Evolutionary conservation across 2,797 vertebrate species (phyloP), one percentile per base, ranked within the genome.

Genomic region (Amblyraja radiata): DNA sequence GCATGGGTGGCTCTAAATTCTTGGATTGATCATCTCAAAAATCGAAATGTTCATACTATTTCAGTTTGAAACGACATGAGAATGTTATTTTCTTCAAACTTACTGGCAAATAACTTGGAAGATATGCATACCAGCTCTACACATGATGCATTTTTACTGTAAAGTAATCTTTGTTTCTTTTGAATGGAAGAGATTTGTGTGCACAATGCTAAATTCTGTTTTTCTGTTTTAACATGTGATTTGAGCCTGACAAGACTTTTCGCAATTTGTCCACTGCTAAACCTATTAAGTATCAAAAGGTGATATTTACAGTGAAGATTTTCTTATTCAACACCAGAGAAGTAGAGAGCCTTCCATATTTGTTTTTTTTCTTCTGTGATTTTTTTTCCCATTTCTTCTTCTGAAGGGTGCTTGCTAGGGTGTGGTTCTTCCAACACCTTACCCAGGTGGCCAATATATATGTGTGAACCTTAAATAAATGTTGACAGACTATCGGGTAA

Each of bases 181-280:
- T 86, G 28, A n/a, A n/a, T 13, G 58, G 58, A 86, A 84, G 54
- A 61, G 9, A 84, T n/a, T 84, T 11, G 28, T 6, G n/a, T 63
- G n/a, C 63, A 63, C 0, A 1, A 14, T 63, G 25, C 81, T 63
- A 61, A 61, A 2, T 16, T 46, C 79, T 81, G 18, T 83, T 58
- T 61, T 84, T 54, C 54, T 84, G 54, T 84, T 84, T 81, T 84
- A 84, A 84, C 25, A 61, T n/a, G 25, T 54, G 58, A 28, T 84
- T 84, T 84, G 81, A 84, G 81, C 54, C 13, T 84, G 81, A 84
- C 23, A n/a, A 84, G 81, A 61, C 61, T 54, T 80, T 46, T 46
- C 46, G 81, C 23, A 10, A 25, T 84, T 61, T 4, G 5, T 11
- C 54, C 61, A 61, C 54, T 58, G 81, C 61, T 25, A 28, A 61